Evolutionary conservation across 2,797 vertebrate species (phyloP).

Genomic region (Orestias chungarensis): DNA sequence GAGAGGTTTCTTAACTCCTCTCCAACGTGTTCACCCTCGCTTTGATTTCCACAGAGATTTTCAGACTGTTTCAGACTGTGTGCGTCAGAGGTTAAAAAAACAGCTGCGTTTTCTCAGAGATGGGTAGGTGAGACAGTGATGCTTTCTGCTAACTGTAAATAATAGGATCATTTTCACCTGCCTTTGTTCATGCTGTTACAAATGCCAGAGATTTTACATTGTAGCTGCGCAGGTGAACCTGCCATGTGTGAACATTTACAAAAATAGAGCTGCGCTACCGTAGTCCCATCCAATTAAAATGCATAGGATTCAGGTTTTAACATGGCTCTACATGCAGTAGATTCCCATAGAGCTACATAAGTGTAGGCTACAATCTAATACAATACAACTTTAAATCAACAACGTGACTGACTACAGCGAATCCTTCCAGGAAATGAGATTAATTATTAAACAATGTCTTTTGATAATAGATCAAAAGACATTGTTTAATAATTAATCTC

Average conservation of each 20-base stretch:
- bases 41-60: conserved; percentile 53
- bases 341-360: conserved; percentile 29
- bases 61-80: conserved; percentile 38
- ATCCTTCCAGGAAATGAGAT: conserved; percentile 14
- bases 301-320: conserved; percentile 36
- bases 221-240: conserved; percentile 10
- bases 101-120: conserved; percentile 26
- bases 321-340: neutral
- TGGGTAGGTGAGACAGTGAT: conserved; percentile 21
- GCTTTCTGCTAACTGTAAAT: conserved; percentile 61
- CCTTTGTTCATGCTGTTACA: conserved; percentile 49
- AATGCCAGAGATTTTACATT: conserved; percentile 47
- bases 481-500: too few species aligned
- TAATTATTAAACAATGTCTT: conserved; percentile 15
- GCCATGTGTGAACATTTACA: conserved; percentile 47
- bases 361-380: conserved; percentile 5
- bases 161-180: conserved; percentile 49
- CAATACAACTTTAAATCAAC: conserved; percentile 9
- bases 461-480: too few species aligned
- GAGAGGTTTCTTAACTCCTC: conserved; percentile 37
- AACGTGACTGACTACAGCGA: neutral
- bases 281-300: conserved; percentile 61
- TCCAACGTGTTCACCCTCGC: conserved; percentile 26
- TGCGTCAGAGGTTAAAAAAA: conserved; percentile 38
- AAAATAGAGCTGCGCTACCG: conserved; percentile 32